Evolutionary conservation across 2,797 vertebrate genomes (phyloP).

Genomic region (Megaceryle alcyon): DNA sequence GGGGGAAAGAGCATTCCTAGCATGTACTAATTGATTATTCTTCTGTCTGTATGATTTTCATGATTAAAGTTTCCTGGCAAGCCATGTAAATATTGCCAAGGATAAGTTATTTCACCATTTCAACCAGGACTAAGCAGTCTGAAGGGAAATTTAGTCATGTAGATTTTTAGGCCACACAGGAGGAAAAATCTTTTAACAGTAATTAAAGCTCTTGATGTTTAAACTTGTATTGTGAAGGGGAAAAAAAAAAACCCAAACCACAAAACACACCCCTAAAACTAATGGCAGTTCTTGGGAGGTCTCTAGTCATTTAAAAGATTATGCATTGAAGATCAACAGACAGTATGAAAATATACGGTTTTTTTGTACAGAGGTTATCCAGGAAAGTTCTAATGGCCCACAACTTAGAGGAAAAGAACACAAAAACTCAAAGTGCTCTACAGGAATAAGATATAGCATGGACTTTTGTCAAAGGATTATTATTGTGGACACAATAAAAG

Average conservation of each 20-base stretch:
- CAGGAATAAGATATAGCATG: neutral
- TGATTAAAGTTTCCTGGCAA: conserved; percentile 34
- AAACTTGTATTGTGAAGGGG: conserved; percentile 69
- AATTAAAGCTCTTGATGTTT: conserved; percentile 83
- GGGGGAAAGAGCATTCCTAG: neutral
- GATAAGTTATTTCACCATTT: conserved; percentile 50
- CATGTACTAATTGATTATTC: conserved; percentile 46
- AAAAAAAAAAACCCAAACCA: conserved; percentile 17
- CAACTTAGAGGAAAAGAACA: neutral
- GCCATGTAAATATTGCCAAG: conserved; percentile 35
- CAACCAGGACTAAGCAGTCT: conserved; percentile 58
- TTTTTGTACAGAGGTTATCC: conserved; percentile 22
- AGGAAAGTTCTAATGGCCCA: conserved; percentile 19
- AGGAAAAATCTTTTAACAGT: conserved; percentile 78
- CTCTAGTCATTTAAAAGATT: conserved; percentile 74
- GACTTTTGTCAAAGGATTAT: neutral
- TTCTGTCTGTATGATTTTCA: conserved; percentile 24
- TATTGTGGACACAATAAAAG: neutral
- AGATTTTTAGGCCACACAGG: conserved; percentile 73
- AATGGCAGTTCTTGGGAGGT: conserved; percentile 71
- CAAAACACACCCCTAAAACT: neutral
- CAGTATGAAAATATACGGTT: neutral
- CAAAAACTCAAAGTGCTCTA: neutral
- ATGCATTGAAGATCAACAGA: conserved; percentile 73
- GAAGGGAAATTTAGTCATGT: conserved; percentile 77